phyloP scores from a whole-genome alignment of 2,888 invertebrate genomes.

The Chesias legatella region DNA sequence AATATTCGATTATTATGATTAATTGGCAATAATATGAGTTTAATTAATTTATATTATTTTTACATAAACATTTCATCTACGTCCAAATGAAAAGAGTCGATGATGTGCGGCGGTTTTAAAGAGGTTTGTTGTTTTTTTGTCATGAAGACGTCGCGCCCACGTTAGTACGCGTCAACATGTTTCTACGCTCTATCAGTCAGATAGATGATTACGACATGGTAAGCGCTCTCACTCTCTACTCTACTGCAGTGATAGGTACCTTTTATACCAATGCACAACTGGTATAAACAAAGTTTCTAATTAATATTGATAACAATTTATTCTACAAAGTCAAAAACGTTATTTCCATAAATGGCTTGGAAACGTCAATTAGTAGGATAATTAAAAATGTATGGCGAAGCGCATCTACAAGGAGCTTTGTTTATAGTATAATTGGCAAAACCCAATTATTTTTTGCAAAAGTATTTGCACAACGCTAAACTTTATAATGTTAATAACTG shows the following conservation, averaged over 20 bases:
- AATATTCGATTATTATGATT: constrained; percentile 36
- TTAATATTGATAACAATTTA: no score
- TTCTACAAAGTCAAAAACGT: no score
- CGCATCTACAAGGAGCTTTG: constrained; percentile 52
- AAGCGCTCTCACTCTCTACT: constrained; percentile 82
- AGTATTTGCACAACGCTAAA: constrained; percentile 67
- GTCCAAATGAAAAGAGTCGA: constrained; percentile 12
- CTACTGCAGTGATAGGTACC: constrained; percentile 26
- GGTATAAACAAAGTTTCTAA: constrained; percentile 55
- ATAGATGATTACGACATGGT: constrained; percentile 99
- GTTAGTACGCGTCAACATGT: constrained; percentile 95
- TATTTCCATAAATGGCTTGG: no score
- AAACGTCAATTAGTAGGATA: not conserved
- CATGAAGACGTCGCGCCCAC: constrained; percentile 90
- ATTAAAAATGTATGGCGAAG: no score
- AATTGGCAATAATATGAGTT: constrained; percentile 29
- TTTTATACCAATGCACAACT: constrained; percentile 45
- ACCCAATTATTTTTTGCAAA: constrained; percentile 55
- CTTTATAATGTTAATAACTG: constrained; percentile 60
- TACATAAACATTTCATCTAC: constrained; percentile 63
- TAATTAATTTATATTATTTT: constrained; percentile 51
- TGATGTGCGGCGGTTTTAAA: constrained; percentile 37
- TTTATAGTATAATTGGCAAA: constrained; percentile 65
- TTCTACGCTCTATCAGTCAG: constrained; percentile 98
- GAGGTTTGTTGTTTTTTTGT: constrained; percentile 57